A percentile compares a stretch with the other conserved stretches of the same genome.
Conservation (phyloP, 2,113 vertebrate species). For the Notothenia coriiceps region DNA sequence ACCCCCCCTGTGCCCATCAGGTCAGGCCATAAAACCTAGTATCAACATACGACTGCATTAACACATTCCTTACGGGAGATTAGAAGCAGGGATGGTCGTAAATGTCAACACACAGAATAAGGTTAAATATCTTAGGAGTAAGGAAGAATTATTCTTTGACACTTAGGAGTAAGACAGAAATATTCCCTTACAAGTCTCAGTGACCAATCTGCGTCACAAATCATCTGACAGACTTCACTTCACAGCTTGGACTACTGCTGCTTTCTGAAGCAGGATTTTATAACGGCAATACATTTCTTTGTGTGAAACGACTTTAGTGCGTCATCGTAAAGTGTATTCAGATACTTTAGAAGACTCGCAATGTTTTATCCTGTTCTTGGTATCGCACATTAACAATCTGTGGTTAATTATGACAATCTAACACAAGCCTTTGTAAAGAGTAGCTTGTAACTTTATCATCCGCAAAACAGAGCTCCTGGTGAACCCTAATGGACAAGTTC, state of each 20-base stretch:
- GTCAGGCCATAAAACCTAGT: too few relatives aligned
- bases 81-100: too few relatives aligned
- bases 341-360: background rate
- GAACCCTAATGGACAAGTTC: conserved; percentile 9
- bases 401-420: background rate
- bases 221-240: conserved; percentile 55
- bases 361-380: background rate
- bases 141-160: too few relatives aligned
- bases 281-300: conserved; percentile 18
- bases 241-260: conserved; percentile 11
- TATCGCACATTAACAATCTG: background rate
- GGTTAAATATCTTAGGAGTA: too few relatives aligned
- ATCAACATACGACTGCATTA: too few relatives aligned
- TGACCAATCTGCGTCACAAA: conserved; percentile 36
- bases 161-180: too few relatives aligned
- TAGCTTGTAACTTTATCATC: background rate
- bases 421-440: background rate
- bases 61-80: too few relatives aligned
- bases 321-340: background rate
- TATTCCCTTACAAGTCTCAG: background rate
- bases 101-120: too few relatives aligned
- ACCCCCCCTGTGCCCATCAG: too few relatives aligned
- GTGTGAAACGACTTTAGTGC: background rate
- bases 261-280: conserved; percentile 23
- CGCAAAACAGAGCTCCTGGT: background rate